A percentile compares a stretch with the other conserved stretches of the same genome.
Conservation (phyloP, 2,113 vertebrate species). For the Prunella himalayana region DNA sequence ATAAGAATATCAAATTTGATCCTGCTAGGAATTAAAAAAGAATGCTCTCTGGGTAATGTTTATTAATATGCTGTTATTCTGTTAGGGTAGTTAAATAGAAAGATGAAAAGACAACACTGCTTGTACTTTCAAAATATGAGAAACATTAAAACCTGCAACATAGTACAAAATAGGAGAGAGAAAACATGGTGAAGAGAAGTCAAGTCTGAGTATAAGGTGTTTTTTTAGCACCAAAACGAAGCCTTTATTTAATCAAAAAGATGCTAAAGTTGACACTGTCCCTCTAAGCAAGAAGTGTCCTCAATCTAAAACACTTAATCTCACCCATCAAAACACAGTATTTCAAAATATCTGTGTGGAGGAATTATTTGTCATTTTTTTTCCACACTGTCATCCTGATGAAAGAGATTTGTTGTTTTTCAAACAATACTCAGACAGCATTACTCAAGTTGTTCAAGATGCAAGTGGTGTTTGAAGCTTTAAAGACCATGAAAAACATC, state of each 20-base stretch:
- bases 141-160: not conserved
- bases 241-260: not conserved
- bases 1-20: not conserved
- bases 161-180: not conserved
- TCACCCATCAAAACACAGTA: constrained; percentile 28
- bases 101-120: not conserved
- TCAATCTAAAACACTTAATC: constrained; percentile 26
- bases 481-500: not conserved
- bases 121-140: not conserved
- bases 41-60: not conserved
- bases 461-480: not conserved
- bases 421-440: constrained; percentile 26
- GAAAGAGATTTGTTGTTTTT: constrained; percentile 25
- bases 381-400: constrained; percentile 51
- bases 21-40: not conserved
- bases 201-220: not conserved
- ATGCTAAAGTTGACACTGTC: constrained; percentile 36
- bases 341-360: not conserved
- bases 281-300: constrained; percentile 52
- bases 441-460: not conserved
- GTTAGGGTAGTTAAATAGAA: not conserved
- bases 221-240: not conserved
- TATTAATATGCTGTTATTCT: not conserved
- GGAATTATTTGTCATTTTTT: constrained; percentile 7
- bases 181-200: not conserved